A percentile compares a stretch with the other conserved stretches of the same genome.
These are phyloP conservation scores for Metopia argyrocephala DNA, from an alignment of 2,888 invertebrate genomes.

Conservation along the genomic window DNA sequence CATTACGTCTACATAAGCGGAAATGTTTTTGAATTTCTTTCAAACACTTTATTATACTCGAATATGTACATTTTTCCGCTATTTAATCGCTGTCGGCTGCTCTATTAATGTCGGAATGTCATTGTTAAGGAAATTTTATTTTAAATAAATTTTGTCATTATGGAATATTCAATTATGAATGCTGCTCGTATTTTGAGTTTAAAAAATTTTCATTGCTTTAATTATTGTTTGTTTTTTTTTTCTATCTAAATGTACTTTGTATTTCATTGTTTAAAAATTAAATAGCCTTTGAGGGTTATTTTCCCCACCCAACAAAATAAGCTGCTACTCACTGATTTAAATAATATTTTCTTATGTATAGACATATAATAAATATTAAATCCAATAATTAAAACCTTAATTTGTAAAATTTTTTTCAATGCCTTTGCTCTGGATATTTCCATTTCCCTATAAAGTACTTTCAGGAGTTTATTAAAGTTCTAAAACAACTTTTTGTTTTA, in stretches of 20 bases:
- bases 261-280: constrained; percentile 48
- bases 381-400: no score
- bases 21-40: constrained; percentile 18
- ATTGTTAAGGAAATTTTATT: constrained; percentile 12
- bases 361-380: no score
- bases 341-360: no score
- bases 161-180: constrained; percentile 43
- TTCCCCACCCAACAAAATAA: no score
- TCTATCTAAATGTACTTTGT: constrained; percentile 28
- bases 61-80: constrained; percentile 48
- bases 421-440: no score
- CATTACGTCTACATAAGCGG: constrained; percentile 33
- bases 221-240: constrained; percentile 8
- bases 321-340: no score
- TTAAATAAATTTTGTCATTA: neutral
- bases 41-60: constrained; percentile 32
- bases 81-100: constrained; percentile 38
- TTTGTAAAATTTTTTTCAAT: no score
- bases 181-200: constrained; percentile 38
- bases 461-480: no score
- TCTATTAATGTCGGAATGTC: constrained; percentile 22
- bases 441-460: no score
- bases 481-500: no score
- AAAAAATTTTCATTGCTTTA: no score
- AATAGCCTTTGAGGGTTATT: no score